A percentile compares a stretch with the other conserved stretches of the same genome.
These are phyloP conservation scores for Synanthedon formicaeformis DNA, from an alignment of 2,888 invertebrate genomes.

Conservation along the genomic window DNA sequence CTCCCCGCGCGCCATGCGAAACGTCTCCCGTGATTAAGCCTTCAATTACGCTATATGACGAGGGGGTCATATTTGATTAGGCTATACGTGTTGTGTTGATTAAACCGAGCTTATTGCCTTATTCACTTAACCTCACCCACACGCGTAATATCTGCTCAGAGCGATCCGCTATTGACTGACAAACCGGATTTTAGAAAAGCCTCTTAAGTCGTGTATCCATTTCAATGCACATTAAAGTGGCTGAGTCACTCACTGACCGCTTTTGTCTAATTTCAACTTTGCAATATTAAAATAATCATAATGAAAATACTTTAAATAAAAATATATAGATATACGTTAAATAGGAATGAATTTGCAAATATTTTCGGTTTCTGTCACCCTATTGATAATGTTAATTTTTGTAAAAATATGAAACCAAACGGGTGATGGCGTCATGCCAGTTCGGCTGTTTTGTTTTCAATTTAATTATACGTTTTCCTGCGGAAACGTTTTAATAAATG, in stretches of 20 bases:
- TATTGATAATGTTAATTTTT: constrained; percentile 7
- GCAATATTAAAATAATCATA: too few relatives aligned
- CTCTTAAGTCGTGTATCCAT: constrained; percentile 24
- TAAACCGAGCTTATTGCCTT: constrained; percentile 66
- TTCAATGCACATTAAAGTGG: constrained; percentile 39
- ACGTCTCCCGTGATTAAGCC: constrained; percentile 63
- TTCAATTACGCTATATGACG: constrained; percentile 66
- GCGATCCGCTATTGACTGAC: constrained; percentile 16
- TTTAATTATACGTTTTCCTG: background rate
- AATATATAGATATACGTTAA: constrained; percentile 9
- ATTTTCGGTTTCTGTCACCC: constrained; percentile 12
- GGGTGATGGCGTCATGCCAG: constrained; percentile 22
- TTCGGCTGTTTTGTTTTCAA: constrained; percentile 2
- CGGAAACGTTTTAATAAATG: background rate
- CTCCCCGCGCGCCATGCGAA: constrained; percentile 28
- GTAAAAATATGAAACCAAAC: constrained; percentile 21
- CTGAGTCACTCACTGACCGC: constrained; percentile 34
- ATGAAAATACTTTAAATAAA: too few relatives aligned
- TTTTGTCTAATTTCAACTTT: constrained; percentile 1
- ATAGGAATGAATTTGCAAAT: constrained; percentile 8
- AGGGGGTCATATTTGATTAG: constrained; percentile 68
- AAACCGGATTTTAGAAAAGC: constrained; percentile 33
- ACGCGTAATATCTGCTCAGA: constrained; percentile 19
- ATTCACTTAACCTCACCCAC: constrained; percentile 50
- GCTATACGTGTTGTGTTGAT: constrained; percentile 62